phyloP scores from a whole-genome alignment of 2,888 invertebrate genomes.

The Sarcophaga subvicina region DNA sequence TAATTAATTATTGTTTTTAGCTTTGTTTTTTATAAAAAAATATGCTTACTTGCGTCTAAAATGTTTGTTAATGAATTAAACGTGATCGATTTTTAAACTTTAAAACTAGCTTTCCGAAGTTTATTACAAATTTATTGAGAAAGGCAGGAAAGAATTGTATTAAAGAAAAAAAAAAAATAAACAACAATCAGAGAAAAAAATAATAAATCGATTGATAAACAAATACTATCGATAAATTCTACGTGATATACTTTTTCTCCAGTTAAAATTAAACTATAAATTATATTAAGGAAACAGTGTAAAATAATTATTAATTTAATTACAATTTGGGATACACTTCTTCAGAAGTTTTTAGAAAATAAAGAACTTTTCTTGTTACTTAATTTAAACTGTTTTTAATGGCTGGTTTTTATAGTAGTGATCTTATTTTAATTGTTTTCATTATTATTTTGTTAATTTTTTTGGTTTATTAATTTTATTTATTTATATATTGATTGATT shows the following conservation, averaged over 20 bases:
- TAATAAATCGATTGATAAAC: not conserved
- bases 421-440: constrained; percentile 35
- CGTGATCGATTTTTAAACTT: constrained; percentile 18
- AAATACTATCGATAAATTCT: constrained; percentile 16
- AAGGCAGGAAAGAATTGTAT: constrained; percentile 21
- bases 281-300: constrained; percentile 35
- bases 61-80: not conserved
- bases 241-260: constrained; percentile 8
- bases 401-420: constrained; percentile 33
- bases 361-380: constrained; percentile 21
- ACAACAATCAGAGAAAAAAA: not conserved
- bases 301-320: not conserved
- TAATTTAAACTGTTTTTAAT: constrained; percentile 31
- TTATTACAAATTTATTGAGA: constrained; percentile 58
- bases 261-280: too few relatives aligned
- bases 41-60: constrained; percentile 63
- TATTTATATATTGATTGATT: not conserved
- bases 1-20: constrained; percentile 23
- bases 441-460: not conserved
- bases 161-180: not conserved
- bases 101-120: constrained; percentile 25
- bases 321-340: constrained; percentile 1
- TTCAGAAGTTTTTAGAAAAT: constrained; percentile 24
- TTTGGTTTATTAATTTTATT: not conserved
- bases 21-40: constrained; percentile 36